Evolutionary conservation across 2,797 vertebrate species (phyloP).

Genomic region (Tokudaia tokunoshimensis): DNA sequence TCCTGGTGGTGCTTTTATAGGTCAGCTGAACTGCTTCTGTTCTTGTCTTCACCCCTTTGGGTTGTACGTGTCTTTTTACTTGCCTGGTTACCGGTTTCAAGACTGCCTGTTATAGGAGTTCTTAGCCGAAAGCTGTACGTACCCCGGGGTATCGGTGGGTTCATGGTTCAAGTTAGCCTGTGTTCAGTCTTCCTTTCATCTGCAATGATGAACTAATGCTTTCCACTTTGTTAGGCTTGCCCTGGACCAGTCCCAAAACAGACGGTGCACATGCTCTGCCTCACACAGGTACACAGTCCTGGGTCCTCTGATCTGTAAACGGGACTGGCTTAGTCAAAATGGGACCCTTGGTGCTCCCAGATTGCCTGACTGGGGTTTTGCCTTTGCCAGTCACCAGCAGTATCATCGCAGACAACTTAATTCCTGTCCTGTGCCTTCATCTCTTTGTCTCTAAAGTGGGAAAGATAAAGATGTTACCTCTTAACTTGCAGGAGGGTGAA

Average conservation of each 20-base stretch:
- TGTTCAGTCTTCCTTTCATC: neutral
- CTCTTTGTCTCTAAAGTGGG: slow-evolving; percentile 37
- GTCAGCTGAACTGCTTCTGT: neutral
- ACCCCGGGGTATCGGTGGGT: neutral
- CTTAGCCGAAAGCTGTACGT: neutral
- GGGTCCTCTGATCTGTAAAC: neutral
- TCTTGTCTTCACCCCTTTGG: neutral
- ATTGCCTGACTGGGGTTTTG: neutral
- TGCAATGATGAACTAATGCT: neutral
- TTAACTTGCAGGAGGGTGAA: neutral
- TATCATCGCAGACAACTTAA: neutral
- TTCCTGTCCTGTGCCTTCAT: neutral
- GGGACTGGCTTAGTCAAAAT: neutral
- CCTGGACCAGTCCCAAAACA: neutral
- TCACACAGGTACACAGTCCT: neutral
- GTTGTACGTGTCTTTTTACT: neutral
- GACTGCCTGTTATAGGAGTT: neutral
- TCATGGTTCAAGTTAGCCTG: neutral
- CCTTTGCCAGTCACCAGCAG: neutral
- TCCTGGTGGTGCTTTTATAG: neutral
- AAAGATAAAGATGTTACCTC: neutral
- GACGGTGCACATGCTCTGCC: neutral
- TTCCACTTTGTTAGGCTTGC: neutral
- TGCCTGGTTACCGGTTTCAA: neutral
- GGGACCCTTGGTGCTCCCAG: neutral